Evolutionary conservation across 2,888 invertebrate species (phyloP).

Genomic region (Adela reaumurella): DNA sequence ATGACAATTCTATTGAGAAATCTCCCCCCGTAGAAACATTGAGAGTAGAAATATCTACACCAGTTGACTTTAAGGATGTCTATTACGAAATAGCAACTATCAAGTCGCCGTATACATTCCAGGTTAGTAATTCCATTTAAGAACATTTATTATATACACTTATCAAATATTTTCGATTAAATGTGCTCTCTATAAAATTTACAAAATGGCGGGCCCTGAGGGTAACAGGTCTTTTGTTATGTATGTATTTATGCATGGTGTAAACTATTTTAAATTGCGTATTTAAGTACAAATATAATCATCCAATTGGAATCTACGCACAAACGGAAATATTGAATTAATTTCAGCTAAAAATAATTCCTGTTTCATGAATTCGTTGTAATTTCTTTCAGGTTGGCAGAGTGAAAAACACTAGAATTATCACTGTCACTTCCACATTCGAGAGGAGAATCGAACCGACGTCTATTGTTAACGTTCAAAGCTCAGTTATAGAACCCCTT

Average conservation of each 20-base stretch:
- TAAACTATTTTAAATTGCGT: no score
- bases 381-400: slow-evolving; percentile 68
- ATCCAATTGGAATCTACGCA: no score
- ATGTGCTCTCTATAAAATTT: slow-evolving; percentile 1
- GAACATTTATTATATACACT: slow-evolving; percentile 11
- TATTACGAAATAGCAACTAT: slow-evolving; percentile 90
- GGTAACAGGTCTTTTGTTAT: slow-evolving; percentile 4
- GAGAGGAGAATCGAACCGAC: slow-evolving; percentile 72
- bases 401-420: slow-evolving; percentile 80
- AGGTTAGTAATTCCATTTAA: no score
- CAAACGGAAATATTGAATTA: no score
- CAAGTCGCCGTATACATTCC: slow-evolving; percentile 85
- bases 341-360: no score
- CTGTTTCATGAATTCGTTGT: no score
- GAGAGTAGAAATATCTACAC: slow-evolving; percentile 85
- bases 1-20: slow-evolving; percentile 62
- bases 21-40: slow-evolving; percentile 72
- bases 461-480: slow-evolving; percentile 48
- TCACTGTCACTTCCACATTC: slow-evolving; percentile 83
- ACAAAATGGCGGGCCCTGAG: slow-evolving; percentile 5
- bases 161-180: slow-evolving; percentile 1
- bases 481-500: slow-evolving; percentile 69
- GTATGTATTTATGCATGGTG: background rate
- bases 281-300: no score
- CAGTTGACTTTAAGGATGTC: slow-evolving; percentile 78